Percentiles rank a stretch among this genome's conserved stretches.
Conservation (phyloP, 2,797 vertebrate genomes). For the Avahi laniger region DNA sequence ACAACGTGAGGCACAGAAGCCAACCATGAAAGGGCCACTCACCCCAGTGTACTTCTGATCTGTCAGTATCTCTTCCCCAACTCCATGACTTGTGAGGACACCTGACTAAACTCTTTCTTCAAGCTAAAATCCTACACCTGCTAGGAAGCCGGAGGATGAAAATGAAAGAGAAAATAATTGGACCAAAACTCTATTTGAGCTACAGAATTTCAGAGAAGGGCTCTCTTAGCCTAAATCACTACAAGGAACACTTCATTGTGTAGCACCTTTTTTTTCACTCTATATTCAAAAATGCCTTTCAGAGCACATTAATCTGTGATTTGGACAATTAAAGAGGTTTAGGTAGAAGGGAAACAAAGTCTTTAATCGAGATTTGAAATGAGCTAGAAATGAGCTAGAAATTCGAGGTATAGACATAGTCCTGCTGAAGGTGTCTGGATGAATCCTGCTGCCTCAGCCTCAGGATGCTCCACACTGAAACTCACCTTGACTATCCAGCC, state of each 20-base stretch:
- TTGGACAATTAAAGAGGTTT: conserved; percentile 16
- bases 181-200: neutral
- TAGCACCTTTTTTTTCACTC: neutral
- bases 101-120: neutral
- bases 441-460: neutral
- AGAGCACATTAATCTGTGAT: conserved; percentile 47
- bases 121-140: conserved; percentile 29
- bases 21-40: neutral
- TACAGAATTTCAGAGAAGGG: conserved; percentile 27
- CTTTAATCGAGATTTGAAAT: neutral
- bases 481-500: neutral
- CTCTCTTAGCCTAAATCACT: conserved; percentile 8
- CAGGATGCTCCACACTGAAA: neutral
- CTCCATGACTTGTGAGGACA: neutral
- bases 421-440: neutral
- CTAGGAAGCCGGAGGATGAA: conserved; percentile 38
- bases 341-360: neutral
- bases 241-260: conserved; percentile 22
- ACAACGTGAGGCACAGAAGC: neutral
- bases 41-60: neutral
- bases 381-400: neutral
- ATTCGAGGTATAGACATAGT: neutral
- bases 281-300: conserved; percentile 31
- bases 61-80: neutral
- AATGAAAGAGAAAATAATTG: conserved; percentile 51